Evolutionary conservation across 2,888 invertebrate genomes (phyloP), one percentile per base, ranked within the genome.

Genomic region (Allophyes oxyacanthae): DNA sequence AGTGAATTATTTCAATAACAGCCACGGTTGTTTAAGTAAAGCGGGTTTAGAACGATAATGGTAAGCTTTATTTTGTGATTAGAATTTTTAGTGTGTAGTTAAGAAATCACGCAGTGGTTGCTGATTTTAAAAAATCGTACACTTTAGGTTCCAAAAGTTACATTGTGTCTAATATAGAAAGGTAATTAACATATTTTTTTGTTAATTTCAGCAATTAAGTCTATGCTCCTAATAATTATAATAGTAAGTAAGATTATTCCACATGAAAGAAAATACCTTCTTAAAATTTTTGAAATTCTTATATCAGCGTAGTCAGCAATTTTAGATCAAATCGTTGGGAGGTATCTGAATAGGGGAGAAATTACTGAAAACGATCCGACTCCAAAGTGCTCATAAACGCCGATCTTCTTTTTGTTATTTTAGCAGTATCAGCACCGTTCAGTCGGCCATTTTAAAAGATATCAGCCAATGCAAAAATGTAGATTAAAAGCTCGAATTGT

Each of bases 1-100:
- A 79, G 76, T 79, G 67, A 78, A 77, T 79, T 68, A 79, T 79
- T 74, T 64, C 67, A 71, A 71, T 69, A 75, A 51, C 51, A 50
- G 46, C 61, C 34, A 69, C 51, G 65, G 59, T 57, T 68, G 57
- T 58, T 55, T 30, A 25, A 32, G 34, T 43, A 50, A 25, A 40
- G 26, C 9, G 44, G 10, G 34, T 44, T 48, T 40, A n/a, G 6
- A 42, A 42, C 15, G 9, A 11, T 33, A 38, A 30, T 14, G 6
- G 25, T 37, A 25, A 34, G 15, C 15, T 10, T 32, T 33, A 46
- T 34, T 36, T 36, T 5, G 3, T 7, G 10, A 34, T 37, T 32
- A 6, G 0, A 0, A 9, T 14, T 57, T 51, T 37, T 36, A 0
- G 6, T 14, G 15, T 13, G 13, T 0, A 28, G 6, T 14, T 38